These are phyloP conservation scores for Rutpela maculata DNA, from an alignment of 2,888 invertebrate genomes.

Conservation along the genomic window DNA sequence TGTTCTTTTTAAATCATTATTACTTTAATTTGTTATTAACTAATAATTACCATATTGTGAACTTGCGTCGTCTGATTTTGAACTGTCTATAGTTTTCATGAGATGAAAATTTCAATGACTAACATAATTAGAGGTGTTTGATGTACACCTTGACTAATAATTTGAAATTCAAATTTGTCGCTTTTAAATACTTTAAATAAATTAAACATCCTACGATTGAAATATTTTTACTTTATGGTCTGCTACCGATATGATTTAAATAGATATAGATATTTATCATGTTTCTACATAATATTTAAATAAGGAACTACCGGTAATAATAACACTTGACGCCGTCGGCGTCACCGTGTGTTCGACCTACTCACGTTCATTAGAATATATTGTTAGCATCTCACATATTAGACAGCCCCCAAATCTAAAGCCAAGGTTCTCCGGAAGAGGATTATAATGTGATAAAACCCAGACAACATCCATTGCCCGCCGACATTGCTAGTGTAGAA, in stretches of 20 bases:
- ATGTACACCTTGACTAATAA: conserved; percentile 7
- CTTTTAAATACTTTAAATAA: conserved; percentile 3
- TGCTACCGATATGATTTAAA: conserved; percentile 2
- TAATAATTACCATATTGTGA: too few species aligned
- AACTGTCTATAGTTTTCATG: not conserved
- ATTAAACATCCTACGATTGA: not conserved
- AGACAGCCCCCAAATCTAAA: too few species aligned
- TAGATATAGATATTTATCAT: not conserved
- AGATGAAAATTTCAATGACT: not conserved
- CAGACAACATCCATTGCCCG: too few species aligned
- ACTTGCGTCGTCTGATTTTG: too few species aligned
- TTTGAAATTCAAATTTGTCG: conserved; percentile 5
- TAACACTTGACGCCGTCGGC: not conserved
- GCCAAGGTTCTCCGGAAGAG: too few species aligned
- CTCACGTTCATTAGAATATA: not conserved
- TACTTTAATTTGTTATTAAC: too few species aligned
- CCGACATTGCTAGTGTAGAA: too few species aligned
- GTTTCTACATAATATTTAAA: not conserved
- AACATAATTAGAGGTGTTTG: not conserved
- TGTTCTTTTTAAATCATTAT: too few species aligned
- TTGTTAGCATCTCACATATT: too few species aligned
- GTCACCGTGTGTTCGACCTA: not conserved
- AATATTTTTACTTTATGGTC: not conserved
- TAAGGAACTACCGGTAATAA: conserved; percentile 7
- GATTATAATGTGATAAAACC: too few species aligned